Evolutionary conservation across 2,888 invertebrate genomes (phyloP).

Genomic region (Tipula lateralis): DNA sequence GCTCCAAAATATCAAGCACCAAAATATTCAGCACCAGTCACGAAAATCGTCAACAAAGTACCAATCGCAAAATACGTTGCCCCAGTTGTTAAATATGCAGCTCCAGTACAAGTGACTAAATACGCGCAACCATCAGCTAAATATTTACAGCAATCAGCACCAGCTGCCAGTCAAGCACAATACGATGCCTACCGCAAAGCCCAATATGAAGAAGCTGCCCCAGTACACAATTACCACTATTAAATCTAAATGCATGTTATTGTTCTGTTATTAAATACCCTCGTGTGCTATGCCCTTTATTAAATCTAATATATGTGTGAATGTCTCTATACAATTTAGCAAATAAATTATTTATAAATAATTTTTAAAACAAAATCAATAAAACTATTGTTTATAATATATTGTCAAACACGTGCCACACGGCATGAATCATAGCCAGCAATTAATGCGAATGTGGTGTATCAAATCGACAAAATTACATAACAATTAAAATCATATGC

Average conservation of each 20-base stretch:
- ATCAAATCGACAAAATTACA: neutral
- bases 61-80: neutral
- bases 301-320: neutral
- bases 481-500: neutral
- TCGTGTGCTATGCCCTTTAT: neutral
- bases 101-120: slow-evolving; percentile 32
- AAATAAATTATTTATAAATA: neutral
- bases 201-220: neutral
- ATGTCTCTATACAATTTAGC: neutral
- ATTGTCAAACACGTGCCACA: neutral
- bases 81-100: slow-evolving; percentile 29
- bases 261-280: neutral
- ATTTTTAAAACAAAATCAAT: neutral
- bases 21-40: neutral
- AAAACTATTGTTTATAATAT: neutral
- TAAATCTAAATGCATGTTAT: neutral
- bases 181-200: slow-evolving; percentile 35
- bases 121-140: neutral
- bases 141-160: slow-evolving; percentile 26
- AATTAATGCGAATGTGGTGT: neutral
- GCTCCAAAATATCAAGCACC: neutral
- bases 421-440: neutral
- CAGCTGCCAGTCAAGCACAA: slow-evolving; percentile 35
- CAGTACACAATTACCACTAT: neutral
- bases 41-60: neutral